Evolutionary conservation across 2,113 vertebrate genomes (phyloP).

Genomic region (Mesembrinibis cayennensis): DNA sequence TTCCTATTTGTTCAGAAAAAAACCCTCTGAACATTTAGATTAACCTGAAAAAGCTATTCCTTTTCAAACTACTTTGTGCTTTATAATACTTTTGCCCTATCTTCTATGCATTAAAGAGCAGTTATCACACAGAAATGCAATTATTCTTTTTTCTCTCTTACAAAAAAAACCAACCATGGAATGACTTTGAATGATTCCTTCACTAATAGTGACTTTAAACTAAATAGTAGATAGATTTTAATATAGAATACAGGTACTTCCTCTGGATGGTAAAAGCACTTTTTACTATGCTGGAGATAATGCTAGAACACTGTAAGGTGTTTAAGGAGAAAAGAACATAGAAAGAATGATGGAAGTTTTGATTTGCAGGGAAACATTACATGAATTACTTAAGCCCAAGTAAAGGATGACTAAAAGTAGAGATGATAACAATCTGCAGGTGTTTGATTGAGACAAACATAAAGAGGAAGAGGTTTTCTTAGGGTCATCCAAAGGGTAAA

Average conservation of each 20-base stretch:
- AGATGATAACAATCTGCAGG: neutral
- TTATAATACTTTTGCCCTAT: neutral
- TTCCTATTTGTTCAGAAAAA: slow-evolving; percentile 31
- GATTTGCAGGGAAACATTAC: neutral
- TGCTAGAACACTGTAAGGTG: neutral
- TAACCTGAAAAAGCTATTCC: neutral
- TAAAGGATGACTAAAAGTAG: neutral
- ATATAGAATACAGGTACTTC: neutral
- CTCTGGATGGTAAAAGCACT: neutral
- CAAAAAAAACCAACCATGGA: neutral
- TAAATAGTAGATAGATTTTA: neutral
- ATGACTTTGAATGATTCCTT: neutral
- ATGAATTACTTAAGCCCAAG: neutral
- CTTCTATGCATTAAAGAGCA: neutral
- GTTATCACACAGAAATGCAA: neutral
- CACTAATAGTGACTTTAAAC: neutral
- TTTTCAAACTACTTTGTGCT: neutral
- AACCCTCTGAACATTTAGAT: neutral
- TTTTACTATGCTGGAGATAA: neutral
- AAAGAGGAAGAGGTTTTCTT: neutral
- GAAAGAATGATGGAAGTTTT: neutral
- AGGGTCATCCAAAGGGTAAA: slow-evolving; percentile 19
- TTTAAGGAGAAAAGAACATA: neutral
- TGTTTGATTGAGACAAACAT: neutral
- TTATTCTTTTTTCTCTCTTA: neutral